A percentile compares a stretch with the other conserved stretches of the same genome.
Conservation (phyloP, 1,140 invertebrate species). For the Stenopsyche tienmushanensis region DNA sequence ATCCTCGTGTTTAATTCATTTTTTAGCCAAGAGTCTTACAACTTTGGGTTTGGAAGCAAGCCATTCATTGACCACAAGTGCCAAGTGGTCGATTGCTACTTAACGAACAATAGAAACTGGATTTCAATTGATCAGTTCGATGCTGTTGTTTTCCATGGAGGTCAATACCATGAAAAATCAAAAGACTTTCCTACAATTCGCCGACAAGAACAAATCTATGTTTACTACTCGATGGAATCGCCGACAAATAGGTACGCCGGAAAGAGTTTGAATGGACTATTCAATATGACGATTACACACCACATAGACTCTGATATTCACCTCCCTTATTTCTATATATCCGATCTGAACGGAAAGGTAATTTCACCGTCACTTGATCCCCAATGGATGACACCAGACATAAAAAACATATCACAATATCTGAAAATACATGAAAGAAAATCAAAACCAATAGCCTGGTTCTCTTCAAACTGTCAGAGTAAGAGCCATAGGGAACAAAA, state of each 20-base stretch:
- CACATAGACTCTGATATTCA: constrained; percentile 64
- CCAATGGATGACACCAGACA: constrained; percentile 28
- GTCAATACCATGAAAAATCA: constrained; percentile 42
- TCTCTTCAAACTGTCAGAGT: constrained; percentile 63
- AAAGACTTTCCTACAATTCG: neutral
- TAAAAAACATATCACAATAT: neutral
- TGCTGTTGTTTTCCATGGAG: constrained; percentile 49
- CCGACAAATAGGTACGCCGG: constrained; percentile 44
- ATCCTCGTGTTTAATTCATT: constrained; percentile 35
- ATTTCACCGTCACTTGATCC: constrained; percentile 41
- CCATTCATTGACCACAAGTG: constrained; percentile 30
- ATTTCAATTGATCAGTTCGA: constrained; percentile 45
- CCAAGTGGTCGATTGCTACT: constrained; percentile 21
- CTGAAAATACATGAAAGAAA: constrained; percentile 41
- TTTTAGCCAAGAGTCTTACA: constrained; percentile 21
- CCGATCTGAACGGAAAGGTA: constrained; percentile 39
- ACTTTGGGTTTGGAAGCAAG: constrained; percentile 27
- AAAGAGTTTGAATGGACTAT: constrained; percentile 43
- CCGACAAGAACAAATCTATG: constrained; percentile 21
- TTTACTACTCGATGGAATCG: constrained; percentile 39
- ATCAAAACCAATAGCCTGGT: constrained; percentile 58
- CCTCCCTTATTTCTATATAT: constrained; percentile 59
- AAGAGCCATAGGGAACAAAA: constrained; percentile 55
- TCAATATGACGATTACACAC: constrained; percentile 64
- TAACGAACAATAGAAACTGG: constrained; percentile 26